Conservation (phyloP, 35 echinoderm and acorn worm species). For the Patiria miniata region DNA sequence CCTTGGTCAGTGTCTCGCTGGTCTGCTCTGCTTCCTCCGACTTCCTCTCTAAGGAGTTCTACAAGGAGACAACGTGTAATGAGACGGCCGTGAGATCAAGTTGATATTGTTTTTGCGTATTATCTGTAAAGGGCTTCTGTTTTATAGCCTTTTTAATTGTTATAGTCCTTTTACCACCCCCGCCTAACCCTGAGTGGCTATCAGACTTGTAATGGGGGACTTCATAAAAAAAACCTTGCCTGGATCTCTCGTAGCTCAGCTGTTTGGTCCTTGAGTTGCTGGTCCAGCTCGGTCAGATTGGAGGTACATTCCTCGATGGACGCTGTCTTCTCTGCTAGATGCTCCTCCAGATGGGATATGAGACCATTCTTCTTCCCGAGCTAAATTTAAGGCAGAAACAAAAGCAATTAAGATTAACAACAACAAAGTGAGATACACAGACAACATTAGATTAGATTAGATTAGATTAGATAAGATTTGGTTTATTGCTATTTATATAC, state of each 20-base stretch:
- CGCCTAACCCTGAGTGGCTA: no score
- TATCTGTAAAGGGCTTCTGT: no score
- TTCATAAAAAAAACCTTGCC: no score
- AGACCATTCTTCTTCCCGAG: conserved; percentile 59
- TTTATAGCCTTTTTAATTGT: no score
- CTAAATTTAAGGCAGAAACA: conserved; percentile 33
- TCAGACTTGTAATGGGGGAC: no score
- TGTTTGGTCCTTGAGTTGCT: background rate
- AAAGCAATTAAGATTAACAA: background rate
- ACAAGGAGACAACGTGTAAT: background rate
- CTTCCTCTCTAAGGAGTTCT: conserved; percentile 9
- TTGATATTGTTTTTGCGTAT: no score
- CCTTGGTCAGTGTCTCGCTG: background rate
- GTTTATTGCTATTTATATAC: no score
- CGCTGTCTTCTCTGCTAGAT: conserved; percentile 57
- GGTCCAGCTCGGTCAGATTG: conserved; percentile 7
- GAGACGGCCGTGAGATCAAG: conserved; percentile 50
- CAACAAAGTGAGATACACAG: no score
- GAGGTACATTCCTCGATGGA: background rate
- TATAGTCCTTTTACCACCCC: no score
- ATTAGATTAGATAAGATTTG: no score
- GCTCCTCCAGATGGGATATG: conserved; percentile 48
- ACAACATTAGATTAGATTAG: no score
- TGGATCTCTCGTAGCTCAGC: conserved; percentile 46
- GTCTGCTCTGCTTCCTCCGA: background rate